Conservation (phyloP, 2,113 vertebrate species). For the Elephas maximus region DNA sequence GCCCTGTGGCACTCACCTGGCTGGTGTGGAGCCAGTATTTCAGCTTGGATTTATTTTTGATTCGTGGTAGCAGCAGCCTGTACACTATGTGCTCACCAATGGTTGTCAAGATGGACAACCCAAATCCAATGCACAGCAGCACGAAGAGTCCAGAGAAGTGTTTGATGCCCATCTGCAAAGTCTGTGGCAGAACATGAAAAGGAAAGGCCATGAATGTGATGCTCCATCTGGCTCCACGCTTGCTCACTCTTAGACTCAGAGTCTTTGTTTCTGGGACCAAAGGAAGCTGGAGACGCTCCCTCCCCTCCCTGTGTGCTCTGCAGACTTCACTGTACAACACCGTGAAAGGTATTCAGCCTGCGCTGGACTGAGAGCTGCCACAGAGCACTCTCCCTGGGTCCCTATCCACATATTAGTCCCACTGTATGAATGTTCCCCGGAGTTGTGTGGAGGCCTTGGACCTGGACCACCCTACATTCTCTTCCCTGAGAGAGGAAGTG, state of each 20-base stretch:
- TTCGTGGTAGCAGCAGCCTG: conserved; percentile 94
- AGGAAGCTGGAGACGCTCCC: not conserved
- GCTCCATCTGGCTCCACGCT: not conserved
- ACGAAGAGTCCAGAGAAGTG: conserved; percentile 99
- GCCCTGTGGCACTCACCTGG: conserved; percentile 89
- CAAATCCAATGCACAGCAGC: conserved; percentile 96
- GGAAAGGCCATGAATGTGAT: not conserved
- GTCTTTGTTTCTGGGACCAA: not conserved
- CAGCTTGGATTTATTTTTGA: conserved; percentile 94
- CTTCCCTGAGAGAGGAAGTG: not conserved
- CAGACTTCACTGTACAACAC: not conserved
- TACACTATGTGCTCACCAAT: conserved; percentile 96
- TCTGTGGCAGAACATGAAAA: conserved; percentile 88
- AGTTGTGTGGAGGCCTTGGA: not conserved
- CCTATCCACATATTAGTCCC: accelerated
- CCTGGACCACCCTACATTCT: not conserved
- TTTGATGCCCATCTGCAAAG: conserved; percentile 98
- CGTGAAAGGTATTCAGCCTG: not conserved
- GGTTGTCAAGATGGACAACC: conserved; percentile 96
- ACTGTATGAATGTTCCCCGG: not conserved
- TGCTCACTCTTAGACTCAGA: not conserved
- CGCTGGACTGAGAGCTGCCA: not conserved
- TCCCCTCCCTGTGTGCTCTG: not conserved
- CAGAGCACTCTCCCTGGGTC: no score
- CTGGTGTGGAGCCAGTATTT: conserved; percentile 99